Conservation (phyloP, 1,140 invertebrate species). For the Neelides sp. region DNA sequence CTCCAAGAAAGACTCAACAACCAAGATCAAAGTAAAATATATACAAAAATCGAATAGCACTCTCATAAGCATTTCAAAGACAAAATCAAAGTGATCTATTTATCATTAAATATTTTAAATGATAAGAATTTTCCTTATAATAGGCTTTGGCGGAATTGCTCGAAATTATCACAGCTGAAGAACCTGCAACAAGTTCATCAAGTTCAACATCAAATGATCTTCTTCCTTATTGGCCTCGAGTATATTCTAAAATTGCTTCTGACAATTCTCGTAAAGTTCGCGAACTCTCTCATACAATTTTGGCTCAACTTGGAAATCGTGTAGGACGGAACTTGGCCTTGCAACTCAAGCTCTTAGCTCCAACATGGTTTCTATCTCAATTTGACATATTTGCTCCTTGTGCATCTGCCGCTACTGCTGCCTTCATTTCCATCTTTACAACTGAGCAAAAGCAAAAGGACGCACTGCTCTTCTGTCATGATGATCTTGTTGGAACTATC, state of each 20-base stretch:
- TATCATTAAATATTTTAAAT: not conserved
- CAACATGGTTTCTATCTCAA: conserved; percentile 61
- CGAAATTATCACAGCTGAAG: conserved; percentile 4
- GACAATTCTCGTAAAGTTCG: conserved; percentile 67
- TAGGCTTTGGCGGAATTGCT: conserved; percentile 21
- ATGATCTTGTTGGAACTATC: not conserved
- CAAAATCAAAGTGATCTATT: not conserved
- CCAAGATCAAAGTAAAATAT: conserved; percentile 59
- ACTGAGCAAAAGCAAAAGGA: conserved; percentile 23
- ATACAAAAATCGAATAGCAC: not conserved
- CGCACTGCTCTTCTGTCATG: conserved; percentile 14
- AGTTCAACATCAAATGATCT: conserved; percentile 43
- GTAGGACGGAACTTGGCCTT: conserved; percentile 60
- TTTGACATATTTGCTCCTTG: conserved; percentile 69
- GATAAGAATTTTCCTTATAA: not conserved
- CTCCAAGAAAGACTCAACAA: conserved; percentile 70
- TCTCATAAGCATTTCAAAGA: not conserved
- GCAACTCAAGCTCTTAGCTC: conserved; percentile 59
- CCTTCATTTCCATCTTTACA: conserved; percentile 43
- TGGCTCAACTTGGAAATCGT: conserved; percentile 50
- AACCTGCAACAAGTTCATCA: not conserved
- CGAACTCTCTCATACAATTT: conserved; percentile 56
- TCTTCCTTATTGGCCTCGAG: conserved; percentile 61
- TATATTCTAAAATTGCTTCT: conserved; percentile 56
- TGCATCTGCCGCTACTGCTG: conserved; percentile 52